Percentiles rank a stretch among this genome's conserved stretches.
Conservation (phyloP, 2,888 invertebrate species). For the Syrphus vitripennis region DNA sequence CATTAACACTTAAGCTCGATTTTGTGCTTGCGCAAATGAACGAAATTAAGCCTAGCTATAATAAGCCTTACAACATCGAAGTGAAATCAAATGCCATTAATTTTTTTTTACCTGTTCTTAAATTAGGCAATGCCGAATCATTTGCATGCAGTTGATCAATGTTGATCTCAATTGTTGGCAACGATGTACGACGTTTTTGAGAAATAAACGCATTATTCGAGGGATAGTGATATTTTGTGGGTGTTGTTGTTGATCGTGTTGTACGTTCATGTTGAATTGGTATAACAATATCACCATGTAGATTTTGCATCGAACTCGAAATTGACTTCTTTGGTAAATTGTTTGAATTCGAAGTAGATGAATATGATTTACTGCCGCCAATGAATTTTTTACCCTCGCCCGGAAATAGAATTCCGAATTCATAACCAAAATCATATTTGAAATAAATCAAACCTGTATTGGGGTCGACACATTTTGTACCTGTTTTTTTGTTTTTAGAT, state of each 20-base stretch:
- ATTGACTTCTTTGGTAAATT: slow-evolving; percentile 50
- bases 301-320: slow-evolving; percentile 80
- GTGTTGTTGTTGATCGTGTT: slow-evolving; percentile 72
- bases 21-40: neutral
- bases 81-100: neutral
- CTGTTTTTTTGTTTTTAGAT: slow-evolving; percentile 79
- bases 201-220: slow-evolving; percentile 59
- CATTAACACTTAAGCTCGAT: neutral
- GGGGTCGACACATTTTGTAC: slow-evolving; percentile 89
- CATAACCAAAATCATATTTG: slow-evolving; percentile 91
- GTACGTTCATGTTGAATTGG: slow-evolving; percentile 86
- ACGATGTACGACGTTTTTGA: slow-evolving; percentile 80
- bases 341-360: slow-evolving; percentile 70
- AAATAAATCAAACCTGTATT: slow-evolving; percentile 90
- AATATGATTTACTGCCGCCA: slow-evolving; percentile 78
- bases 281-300: slow-evolving; percentile 84
- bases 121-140: slow-evolving; percentile 72
- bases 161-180: slow-evolving; percentile 79
- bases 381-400: slow-evolving; percentile 84
- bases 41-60: neutral
- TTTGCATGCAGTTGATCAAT: slow-evolving; percentile 79
- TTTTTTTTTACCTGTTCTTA: slow-evolving; percentile 70
- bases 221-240: slow-evolving; percentile 55
- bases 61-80: slow-evolving; percentile 46
- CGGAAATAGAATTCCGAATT: slow-evolving; percentile 88